These are phyloP conservation scores for Malurus splendens DNA, from an alignment of 2,797 vertebrate genomes.

Conservation along the genomic window DNA sequence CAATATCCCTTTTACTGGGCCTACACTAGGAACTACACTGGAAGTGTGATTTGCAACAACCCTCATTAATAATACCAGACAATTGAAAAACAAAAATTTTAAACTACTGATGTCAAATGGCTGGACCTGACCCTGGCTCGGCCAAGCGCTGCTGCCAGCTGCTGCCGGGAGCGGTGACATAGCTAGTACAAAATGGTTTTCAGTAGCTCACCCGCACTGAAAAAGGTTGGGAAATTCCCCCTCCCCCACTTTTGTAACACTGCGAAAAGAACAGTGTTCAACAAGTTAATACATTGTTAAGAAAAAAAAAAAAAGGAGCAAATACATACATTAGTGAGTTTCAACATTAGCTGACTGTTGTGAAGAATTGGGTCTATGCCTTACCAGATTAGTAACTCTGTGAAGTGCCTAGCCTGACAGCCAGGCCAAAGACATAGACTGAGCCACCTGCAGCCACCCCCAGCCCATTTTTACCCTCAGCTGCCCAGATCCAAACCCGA, in stretches of 20 bases:
- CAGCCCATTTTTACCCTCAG: background rate
- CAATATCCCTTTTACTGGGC: conserved; percentile 69
- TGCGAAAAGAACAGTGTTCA: background rate
- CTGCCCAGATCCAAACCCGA: background rate
- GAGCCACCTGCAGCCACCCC: background rate
- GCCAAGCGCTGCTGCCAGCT: conserved; percentile 32
- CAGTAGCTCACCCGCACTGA: conserved; percentile 52
- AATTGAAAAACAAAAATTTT: background rate
- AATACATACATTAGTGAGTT: conserved; percentile 59
- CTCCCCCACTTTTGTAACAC: background rate
- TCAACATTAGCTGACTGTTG: conserved; percentile 36
- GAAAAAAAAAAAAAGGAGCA: background rate
- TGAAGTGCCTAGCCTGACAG: background rate
- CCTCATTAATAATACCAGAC: background rate
- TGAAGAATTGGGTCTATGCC: conserved; percentile 1
- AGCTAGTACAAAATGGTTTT: conserved; percentile 58
- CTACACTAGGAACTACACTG: conserved; percentile 53
- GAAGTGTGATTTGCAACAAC: conserved; percentile 59
- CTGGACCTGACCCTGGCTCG: background rate
- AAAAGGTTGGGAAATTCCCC: conserved; percentile 39
- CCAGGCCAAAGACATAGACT: background rate
- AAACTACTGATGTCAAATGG: conserved; percentile 15
- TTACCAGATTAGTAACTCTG: background rate
- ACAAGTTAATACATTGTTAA: conserved; percentile 31
- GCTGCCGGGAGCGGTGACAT: conserved; percentile 55